Base-by-base conservation (phyloP, 2,113 vertebrate genomes). In the Microtus richardsoni region DNA sequence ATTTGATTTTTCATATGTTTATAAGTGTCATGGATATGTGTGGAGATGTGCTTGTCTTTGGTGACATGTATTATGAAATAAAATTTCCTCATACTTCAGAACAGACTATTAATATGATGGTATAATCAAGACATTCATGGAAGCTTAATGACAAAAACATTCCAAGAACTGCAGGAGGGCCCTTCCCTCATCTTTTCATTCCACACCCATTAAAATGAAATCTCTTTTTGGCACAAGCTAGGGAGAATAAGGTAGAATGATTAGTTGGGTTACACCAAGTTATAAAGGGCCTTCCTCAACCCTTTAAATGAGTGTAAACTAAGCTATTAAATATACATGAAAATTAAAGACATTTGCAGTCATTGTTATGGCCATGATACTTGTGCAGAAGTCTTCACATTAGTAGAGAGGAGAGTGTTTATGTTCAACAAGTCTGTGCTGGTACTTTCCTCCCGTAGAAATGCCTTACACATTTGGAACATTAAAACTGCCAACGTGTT, bases 61-160 rank as follows among this genome's bases (percentile, higher is more conserved):
- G 95, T 97, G 96, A 97, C 96, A 97, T 95, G 64, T 94, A 64
- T 97, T 97, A 97, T 94, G 96, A 97, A 97, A 97, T 96, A 96
- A 97, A 96, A 95, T 97, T 96, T 97, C 91, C 41, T 97, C 74
- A 82, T 97, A 96, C 96, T 96, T 92, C 94, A 88, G 92, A 92
- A 68, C 97, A 97, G 97, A 95, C 90, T 96, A 96, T 97, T 98
- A 96, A 96, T 95, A 92, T 96, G 91, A 97, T 82, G 92, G 94
- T 93, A 98, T 93, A 98, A 97, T 97, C 90, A 97, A 96, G 96
- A 97, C 95, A 96, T 97, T 98, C 95, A 96, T 95, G 92, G 96
- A 96, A 97, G 96, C 80, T 95, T 92, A 93, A 96, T 97, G 96
- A 97, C 96, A 96, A 97, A 97, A 94, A 86, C 88, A 96, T 96